Percentiles rank a stretch among this genome's conserved stretches.
Conservation (phyloP, 2,888 invertebrate genomes). For the Diadegma fenestrale region DNA sequence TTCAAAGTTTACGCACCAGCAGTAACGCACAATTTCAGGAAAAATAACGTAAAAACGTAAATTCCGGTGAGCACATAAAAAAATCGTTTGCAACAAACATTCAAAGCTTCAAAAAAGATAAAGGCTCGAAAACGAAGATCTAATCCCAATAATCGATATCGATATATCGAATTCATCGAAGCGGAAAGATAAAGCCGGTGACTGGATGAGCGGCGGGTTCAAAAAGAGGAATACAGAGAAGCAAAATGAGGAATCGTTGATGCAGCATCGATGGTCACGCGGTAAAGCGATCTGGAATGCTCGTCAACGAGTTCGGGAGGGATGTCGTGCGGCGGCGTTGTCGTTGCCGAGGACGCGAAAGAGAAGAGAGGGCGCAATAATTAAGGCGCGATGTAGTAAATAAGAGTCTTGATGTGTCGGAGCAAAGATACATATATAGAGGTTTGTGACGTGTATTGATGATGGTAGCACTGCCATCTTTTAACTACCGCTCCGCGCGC, state of each 20-base stretch:
- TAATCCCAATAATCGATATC: background rate
- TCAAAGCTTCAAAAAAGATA: background rate
- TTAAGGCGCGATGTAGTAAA: constrained; percentile 82
- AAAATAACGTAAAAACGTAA: background rate
- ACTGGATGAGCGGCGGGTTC: background rate
- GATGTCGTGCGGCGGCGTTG: constrained; percentile 30
- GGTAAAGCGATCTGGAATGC: constrained; percentile 37
- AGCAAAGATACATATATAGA: constrained; percentile 26
- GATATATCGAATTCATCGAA: background rate
- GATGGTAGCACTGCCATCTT: constrained; percentile 82
- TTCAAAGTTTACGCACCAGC: too few species aligned
- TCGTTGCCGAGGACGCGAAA: constrained; percentile 65
- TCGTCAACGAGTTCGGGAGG: constrained; percentile 8
- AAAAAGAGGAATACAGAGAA: background rate
- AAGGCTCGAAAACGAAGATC: background rate
- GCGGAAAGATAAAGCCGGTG: background rate
- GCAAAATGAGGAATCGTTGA: constrained; percentile 62
- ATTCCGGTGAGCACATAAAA: background rate
- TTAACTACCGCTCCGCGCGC: constrained; percentile 78
- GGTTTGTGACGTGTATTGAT: constrained; percentile 83
- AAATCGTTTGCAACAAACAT: background rate
- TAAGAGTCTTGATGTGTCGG: constrained; percentile 73
- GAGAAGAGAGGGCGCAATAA: constrained; percentile 80
- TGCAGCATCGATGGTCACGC: constrained; percentile 52
- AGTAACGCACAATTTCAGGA: too few species aligned